Evolutionary conservation across 2,113 vertebrate genomes (phyloP), one percentile per base, ranked within the genome.

Genomic region (Megaceryle torquata): DNA sequence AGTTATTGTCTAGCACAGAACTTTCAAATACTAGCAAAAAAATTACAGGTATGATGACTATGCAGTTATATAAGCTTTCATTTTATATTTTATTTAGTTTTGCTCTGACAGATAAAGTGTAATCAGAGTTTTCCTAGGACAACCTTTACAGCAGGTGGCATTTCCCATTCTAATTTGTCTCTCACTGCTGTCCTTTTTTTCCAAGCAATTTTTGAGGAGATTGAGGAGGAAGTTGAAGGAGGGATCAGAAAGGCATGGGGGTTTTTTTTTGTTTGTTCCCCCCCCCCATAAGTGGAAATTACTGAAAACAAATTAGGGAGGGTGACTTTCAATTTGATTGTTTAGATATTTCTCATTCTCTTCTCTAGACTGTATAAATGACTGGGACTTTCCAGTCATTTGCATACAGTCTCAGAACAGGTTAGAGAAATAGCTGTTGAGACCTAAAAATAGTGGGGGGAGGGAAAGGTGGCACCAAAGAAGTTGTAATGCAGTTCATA

Each of bases 381-480:
- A 75, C 74, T 82, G 98, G 98, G 97, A 95, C 97, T 98, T 98
- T 98, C 98, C 98, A 98, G 87, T 59, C 71, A 97, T 98, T 98
- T 98, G 98, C 98, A 97, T 98, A 69, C 6, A 95, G 65, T 89
- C 95, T 97, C 97, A 96, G 93, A 97, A 92, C 83, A 89, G 91
- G 91, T 96, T 97, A 97, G 87, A 84, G 89, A 97, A 96, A 95
- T 96, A 97, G 88, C 94, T 70, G 74, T 61, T 78, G 29, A 87
- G 50, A 87, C 57, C 94, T 93, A 97, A 98, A 98, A 97, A 98
- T 98, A 97, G 63, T 5, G 18, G 57, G 51, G 85, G 4, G 94
- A 85, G 4, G 94, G 92, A 93, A 89, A 31, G 9, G 56, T 82
- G 69, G 43, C n/a, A 88, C 24, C 51, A 33, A 84, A 11, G 72